Percentiles rank a stretch among this genome's conserved stretches.
These are phyloP conservation scores for Nannoperca obscura DNA, from an alignment of 2,797 vertebrate species.

Conservation along the genomic window DNA sequence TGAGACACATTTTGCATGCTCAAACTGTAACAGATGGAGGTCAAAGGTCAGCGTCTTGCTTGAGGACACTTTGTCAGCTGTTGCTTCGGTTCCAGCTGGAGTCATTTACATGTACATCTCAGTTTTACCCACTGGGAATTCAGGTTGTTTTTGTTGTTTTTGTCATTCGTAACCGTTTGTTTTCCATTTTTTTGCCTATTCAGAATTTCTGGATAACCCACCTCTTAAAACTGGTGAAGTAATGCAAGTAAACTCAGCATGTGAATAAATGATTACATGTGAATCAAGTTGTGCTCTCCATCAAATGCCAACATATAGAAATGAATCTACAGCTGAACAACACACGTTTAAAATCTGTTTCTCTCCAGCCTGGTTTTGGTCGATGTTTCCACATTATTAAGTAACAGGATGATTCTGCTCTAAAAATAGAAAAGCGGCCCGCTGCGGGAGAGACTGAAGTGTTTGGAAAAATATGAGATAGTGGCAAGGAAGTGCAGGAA, in stretches of 20 bases:
- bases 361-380: background rate
- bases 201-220: background rate
- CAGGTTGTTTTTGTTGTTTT: too few species aligned
- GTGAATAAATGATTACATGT: background rate
- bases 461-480: conserved; percentile 4
- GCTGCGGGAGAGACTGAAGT: conserved; percentile 11
- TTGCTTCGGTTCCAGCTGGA: conserved; percentile 36
- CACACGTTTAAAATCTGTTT: background rate
- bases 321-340: background rate
- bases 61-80: conserved; percentile 45
- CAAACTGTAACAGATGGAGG: conserved; percentile 40
- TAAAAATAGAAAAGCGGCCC: conserved; percentile 33
- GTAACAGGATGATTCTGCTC: conserved; percentile 10
- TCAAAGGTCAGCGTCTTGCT: conserved; percentile 38
- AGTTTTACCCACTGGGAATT: background rate
- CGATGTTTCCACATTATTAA: conserved; percentile 24
- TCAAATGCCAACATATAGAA: background rate
- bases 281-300: background rate
- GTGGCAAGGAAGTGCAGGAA: conserved; percentile 31
- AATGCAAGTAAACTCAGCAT: background rate
- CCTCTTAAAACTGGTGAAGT: background rate
- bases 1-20: too few species aligned
- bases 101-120: conserved; percentile 6
- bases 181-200: background rate
- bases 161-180: background rate